Conservation (phyloP, 2,888 invertebrate genomes). For the Drosophila anomalipes region DNA sequence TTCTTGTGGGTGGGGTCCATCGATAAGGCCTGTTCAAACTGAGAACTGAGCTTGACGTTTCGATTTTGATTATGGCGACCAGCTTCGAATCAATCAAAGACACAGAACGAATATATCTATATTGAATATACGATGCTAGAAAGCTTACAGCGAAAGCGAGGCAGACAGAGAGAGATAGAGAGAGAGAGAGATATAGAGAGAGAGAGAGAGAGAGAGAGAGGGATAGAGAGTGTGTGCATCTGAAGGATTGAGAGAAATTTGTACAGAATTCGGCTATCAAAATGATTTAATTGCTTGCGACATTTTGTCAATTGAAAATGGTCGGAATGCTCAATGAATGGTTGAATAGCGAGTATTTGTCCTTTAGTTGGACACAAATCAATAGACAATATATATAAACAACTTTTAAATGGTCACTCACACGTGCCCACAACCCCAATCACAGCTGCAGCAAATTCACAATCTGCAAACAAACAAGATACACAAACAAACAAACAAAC, state of each 20-base stretch:
- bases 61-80: constrained; percentile 57
- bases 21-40: neutral
- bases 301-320: constrained; percentile 50
- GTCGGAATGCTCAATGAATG: constrained; percentile 13
- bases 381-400: constrained; percentile 73
- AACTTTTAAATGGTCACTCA: constrained; percentile 38
- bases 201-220: neutral
- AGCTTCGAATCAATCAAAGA: constrained; percentile 51
- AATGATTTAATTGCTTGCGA: constrained; percentile 74
- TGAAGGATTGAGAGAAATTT: constrained; percentile 35
- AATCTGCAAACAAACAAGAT: constrained; percentile 26
- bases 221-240: neutral
- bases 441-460: neutral
- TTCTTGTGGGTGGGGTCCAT: constrained; percentile 8
- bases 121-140: neutral
- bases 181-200: neutral
- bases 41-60: constrained; percentile 67
- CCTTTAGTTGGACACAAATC: constrained; percentile 62
- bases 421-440: neutral
- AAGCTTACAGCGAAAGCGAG: neutral
- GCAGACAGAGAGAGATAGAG: no score
- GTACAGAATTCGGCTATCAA: constrained; percentile 69
- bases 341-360: neutral
- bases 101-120: constrained; percentile 28
- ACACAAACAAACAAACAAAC: constrained; percentile 6